These are phyloP conservation scores for Smittia aterrima DNA, from an alignment of 2,888 invertebrate genomes.

Conservation along the genomic window DNA sequence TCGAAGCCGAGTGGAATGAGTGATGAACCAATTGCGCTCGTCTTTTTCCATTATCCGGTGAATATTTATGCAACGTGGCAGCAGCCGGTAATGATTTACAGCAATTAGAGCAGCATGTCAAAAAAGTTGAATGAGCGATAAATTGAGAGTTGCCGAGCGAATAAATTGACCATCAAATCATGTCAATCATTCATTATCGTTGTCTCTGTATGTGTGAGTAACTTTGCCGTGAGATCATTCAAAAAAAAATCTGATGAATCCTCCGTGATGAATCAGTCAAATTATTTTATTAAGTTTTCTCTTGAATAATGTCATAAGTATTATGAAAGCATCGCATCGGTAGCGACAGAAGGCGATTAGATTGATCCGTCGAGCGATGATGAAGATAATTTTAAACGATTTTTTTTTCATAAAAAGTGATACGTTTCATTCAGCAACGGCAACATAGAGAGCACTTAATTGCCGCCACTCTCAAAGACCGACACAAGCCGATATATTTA, in stretches of 20 bases:
- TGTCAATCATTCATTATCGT: conserved; percentile 7
- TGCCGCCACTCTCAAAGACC: neutral
- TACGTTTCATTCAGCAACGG: neutral
- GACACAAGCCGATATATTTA: neutral
- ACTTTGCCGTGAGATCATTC: neutral
- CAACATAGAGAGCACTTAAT: neutral
- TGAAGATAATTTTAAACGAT: conserved; percentile 8
- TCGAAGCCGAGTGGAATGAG: neutral
- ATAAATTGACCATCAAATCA: conserved; percentile 22
- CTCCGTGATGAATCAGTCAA: neutral
- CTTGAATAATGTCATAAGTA: conserved; percentile 3
- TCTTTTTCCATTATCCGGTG: neutral
- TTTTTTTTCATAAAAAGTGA: neutral
- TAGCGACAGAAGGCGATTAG: neutral
- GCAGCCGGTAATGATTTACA: conserved; percentile 27
- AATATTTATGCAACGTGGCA: conserved; percentile 12
- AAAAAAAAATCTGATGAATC: neutral
- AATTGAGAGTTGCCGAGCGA: conserved; percentile 1
- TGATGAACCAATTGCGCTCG: conserved; percentile 14
- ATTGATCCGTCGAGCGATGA: neutral
- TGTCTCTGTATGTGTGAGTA: neutral
- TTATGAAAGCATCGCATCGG: conserved; percentile 8
- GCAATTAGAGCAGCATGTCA: conserved; percentile 27
- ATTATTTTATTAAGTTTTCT: neutral
- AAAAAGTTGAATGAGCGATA: conserved; percentile 12